These are phyloP conservation scores for Alouatta palliata DNA, from an alignment of 2,113 vertebrate genomes.

Conservation along the genomic window DNA sequence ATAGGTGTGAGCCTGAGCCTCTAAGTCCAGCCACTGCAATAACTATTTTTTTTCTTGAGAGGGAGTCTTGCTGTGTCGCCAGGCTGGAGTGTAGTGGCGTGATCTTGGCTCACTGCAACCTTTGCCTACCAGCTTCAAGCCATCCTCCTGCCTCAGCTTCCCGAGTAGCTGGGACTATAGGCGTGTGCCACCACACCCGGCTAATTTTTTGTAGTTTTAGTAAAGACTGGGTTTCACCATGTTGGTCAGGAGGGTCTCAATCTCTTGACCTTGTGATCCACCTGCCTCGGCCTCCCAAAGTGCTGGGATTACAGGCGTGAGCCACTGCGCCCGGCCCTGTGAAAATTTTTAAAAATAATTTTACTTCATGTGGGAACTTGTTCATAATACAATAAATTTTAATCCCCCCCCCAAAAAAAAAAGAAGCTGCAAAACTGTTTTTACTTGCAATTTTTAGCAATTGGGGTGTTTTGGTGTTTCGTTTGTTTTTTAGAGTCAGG, in stretches of 20 bases:
- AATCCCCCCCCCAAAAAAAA: neutral
- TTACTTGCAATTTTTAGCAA: neutral
- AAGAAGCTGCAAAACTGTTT: neutral
- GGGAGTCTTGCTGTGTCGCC: neutral
- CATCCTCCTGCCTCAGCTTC: neutral
- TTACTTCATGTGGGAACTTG: neutral
- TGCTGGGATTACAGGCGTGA: neutral
- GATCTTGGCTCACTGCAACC: neutral
- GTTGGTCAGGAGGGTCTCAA: neutral
- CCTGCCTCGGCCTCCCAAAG: neutral
- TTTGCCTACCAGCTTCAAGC: neutral
- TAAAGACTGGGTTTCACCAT: neutral
- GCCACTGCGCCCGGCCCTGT: neutral
- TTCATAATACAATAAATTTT: neutral
- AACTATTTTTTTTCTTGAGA: neutral
- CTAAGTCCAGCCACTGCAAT: neutral
- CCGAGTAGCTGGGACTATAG: neutral
- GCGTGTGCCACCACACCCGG: neutral
- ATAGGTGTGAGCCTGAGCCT: no score
- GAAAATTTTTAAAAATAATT: neutral
- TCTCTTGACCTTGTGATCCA: no score
- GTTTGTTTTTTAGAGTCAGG: neutral
- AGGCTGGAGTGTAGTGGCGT: neutral
- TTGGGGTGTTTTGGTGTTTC: neutral
- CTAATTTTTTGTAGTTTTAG: neutral